Evolutionary conservation across 2,113 vertebrate genomes (phyloP), one percentile per base, ranked within the genome.

Genomic region (Mus spicilegus): DNA sequence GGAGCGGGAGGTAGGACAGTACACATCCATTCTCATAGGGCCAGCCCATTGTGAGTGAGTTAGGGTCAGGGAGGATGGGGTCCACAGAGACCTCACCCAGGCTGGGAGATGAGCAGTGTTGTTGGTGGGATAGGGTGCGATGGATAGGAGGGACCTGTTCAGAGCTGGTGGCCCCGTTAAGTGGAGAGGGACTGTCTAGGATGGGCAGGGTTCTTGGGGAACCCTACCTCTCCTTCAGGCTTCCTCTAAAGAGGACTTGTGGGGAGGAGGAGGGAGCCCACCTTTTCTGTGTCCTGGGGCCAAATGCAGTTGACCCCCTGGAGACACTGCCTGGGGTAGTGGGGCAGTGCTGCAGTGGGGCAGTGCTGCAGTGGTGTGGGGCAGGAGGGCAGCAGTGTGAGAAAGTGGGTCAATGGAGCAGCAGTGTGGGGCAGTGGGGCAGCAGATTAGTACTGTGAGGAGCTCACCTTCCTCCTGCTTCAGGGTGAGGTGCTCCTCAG

Each of bases 381-480:
- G 4, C 28, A 67, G 65, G 7, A 11, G 65, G 26, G 24, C 65
- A 9, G 63, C 4, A 12, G 30, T 69, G 30, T 69, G 67, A 5
- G 12, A 33, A 5, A 70, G 46, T 7, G 14, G 69, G 13, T 7
- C 33, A 70, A 30, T 19, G 19, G 58, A 58, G 19, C 16, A 72
- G 8, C 30, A 16, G 11, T 16, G 30, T 5, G 67, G 14, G 33
- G 16, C 5, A 33, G 5, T 42, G 22, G 39, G 42, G 11, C 9
- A 69, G 42, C 14, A 4, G 61, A 72, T 22, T 16, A 1, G 19
- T 3, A 0, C 20, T 42, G 13, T 39, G 76, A n/a, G 75, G 4
- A 33, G 61, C 88, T 95, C 95, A 97, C 97, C 97, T 95, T 97
- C 96, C 88, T 97, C 97, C 17, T 97, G 96, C 88, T 86, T 96